phyloP scores from a whole-genome alignment of 92 coral and sea anemone genomes.

The Bergia puertoricense region DNA sequence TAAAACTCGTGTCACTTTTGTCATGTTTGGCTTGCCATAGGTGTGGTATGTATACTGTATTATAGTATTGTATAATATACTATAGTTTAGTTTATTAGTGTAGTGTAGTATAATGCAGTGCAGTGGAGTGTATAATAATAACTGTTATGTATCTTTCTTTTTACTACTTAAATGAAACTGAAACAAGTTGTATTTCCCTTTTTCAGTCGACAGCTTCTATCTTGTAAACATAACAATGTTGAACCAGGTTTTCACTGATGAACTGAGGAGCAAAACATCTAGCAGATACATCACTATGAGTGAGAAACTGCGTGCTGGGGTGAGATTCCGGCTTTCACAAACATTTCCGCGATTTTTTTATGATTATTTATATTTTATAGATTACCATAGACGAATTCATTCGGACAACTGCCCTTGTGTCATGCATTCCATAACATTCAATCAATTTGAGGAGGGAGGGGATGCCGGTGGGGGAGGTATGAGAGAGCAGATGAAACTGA shows the following conservation, averaged over 20 bases:
- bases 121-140: no score
- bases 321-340: conserved; percentile 15
- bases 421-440: background rate
- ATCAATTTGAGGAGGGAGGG: background rate
- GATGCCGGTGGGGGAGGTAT: no score
- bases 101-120: no score
- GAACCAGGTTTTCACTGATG: conserved; percentile 62
- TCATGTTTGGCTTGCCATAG: conserved; percentile 57
- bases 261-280: conserved; percentile 52
- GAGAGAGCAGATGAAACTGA: no score
- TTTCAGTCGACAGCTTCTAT: conserved; percentile 66
- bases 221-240: conserved; percentile 54
- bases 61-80: no score
- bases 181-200: no score
- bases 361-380: no score
- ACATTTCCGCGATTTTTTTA: background rate
- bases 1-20: conserved; percentile 40
- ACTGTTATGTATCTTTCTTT: no score
- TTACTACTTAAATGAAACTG: no score
- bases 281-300: conserved; percentile 43
- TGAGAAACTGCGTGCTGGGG: conserved; percentile 54
- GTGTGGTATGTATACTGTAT: no score
- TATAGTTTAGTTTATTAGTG: no score
- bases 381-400: background rate
- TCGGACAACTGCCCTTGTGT: background rate